Conservation (phyloP, 1,140 invertebrate genomes). For the Zaprionus lachaisei region DNA sequence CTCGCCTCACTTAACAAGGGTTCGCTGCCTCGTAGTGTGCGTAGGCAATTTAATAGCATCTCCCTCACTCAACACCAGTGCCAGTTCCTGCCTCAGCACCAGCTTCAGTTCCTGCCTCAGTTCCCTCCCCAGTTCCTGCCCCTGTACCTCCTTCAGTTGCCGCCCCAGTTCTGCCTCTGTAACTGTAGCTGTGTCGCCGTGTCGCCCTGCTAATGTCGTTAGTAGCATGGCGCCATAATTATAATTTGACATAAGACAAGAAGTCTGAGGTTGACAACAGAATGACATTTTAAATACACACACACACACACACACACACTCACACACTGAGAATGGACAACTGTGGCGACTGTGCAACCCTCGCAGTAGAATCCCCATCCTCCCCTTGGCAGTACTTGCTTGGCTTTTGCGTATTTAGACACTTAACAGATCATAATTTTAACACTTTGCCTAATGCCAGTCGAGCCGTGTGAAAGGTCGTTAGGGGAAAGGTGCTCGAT, state of each 20-base stretch:
- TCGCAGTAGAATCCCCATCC: neutral
- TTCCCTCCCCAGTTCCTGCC: neutral
- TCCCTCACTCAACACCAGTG: constrained; percentile 7
- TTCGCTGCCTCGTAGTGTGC: constrained; percentile 41
- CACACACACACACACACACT: neutral
- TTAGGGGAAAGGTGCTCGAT: no score
- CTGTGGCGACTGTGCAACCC: constrained; percentile 37
- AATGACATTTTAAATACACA: constrained; percentile 84
- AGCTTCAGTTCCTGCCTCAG: neutral
- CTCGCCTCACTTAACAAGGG: constrained; percentile 42
- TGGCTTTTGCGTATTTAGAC: constrained; percentile 70
- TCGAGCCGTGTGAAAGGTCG: neutral
- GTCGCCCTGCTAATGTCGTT: constrained; percentile 72
- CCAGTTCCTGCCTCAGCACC: neutral
- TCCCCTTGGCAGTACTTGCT: neutral
- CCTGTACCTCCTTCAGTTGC: neutral
- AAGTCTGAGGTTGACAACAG: constrained; percentile 84
- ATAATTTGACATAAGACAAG: constrained; percentile 84
- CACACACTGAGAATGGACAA: constrained; percentile 48
- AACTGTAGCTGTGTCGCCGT: constrained; percentile 10
- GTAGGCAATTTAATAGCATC: constrained; percentile 74
- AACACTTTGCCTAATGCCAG: constrained; percentile 73
- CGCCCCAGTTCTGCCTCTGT: neutral
- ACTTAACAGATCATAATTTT: constrained; percentile 81
- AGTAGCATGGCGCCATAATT: constrained; percentile 83